Conservation (phyloP, 2,113 vertebrate genomes). For the Antennarius striatus region DNA sequence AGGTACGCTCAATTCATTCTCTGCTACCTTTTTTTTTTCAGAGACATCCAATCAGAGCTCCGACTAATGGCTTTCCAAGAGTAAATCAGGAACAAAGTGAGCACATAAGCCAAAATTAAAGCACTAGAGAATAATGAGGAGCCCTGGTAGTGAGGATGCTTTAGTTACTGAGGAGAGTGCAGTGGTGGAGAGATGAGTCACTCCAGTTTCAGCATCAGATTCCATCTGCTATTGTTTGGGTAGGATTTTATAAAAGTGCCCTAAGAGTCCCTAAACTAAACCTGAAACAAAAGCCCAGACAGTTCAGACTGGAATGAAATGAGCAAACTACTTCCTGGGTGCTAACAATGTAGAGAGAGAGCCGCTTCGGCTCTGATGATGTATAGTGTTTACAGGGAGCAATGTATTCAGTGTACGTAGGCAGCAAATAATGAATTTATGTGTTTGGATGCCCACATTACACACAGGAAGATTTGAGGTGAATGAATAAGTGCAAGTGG, state of each 20-base stretch:
- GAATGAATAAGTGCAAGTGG: background rate
- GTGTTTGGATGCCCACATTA: background rate
- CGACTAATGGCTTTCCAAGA: too few relatives aligned
- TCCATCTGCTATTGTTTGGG: constrained; percentile 34
- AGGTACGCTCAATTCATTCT: constrained; percentile 77
- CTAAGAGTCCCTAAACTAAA: background rate
- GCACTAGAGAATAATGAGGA: background rate
- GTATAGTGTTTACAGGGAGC: background rate
- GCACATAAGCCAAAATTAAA: too few relatives aligned
- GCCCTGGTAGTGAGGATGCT: background rate
- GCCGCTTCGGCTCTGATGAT: too few relatives aligned
- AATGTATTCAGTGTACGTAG: background rate
- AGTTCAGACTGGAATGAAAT: background rate
- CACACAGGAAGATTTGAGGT: constrained; percentile 6
- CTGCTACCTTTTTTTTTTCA: background rate
- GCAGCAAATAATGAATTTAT: background rate
- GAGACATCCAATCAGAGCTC: too few relatives aligned
- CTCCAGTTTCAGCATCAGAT: constrained; percentile 19
- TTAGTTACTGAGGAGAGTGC: constrained; percentile 13
- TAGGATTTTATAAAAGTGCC: constrained; percentile 33
- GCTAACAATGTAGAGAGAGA: constrained; percentile 1
- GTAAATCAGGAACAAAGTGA: too few relatives aligned
- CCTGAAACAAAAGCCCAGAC: constrained; percentile 15
- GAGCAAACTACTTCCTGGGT: constrained; percentile 5
- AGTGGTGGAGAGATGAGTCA: background rate